Evolutionary conservation across 2,797 vertebrate genomes (phyloP), one percentile per base, ranked within the genome.

Genomic region (Poecilia wingei): DNA sequence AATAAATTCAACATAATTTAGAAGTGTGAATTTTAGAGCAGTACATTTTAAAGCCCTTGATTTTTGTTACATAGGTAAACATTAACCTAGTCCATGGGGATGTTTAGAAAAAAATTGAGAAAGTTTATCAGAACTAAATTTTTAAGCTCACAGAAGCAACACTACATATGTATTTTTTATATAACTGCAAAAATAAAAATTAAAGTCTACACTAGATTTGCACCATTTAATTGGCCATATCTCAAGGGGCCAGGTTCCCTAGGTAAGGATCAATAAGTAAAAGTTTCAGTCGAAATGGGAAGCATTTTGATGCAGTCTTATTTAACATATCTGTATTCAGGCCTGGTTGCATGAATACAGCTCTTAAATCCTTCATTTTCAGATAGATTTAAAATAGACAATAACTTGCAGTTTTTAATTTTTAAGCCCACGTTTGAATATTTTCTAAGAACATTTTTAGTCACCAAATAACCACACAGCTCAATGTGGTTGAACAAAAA

Each of bases 401-500:
- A 33, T 28, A 61, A 61, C 28, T 6, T 8, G 5, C 28, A 33
- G 14, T 39, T 64, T 20, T 64, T 20, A 9, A 66, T 66, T 68
- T 0, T 68, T 68, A 41, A 12, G 20, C 36, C 18, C 36, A 12
- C n/a, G 64, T n/a, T 45, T 14, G 5, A 66, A 22, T 22, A 39
- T 22, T n/a, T 31, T n/a, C 6, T 69, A 25, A 43, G 9, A 31
- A 55, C 4, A 64, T 61, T 22, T 46, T 66, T 2, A 28, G 3
- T n/a, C 8, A 3, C 1, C 49, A 1, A 84, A 78, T 70, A 75
- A 82, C 78, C 41, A 89, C 4, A 3, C 51, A 55, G 41, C 13
- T 45, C 22, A 75, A 28, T 57, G 18, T n/a, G n/a, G 12, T 77
- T 88, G 85, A 72, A 89, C 87, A 89, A 90, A 93, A 94, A 91